These are phyloP conservation scores for Eptesicus fuscus DNA, from an alignment of 2,113 vertebrate genomes.

Conservation along the genomic window DNA sequence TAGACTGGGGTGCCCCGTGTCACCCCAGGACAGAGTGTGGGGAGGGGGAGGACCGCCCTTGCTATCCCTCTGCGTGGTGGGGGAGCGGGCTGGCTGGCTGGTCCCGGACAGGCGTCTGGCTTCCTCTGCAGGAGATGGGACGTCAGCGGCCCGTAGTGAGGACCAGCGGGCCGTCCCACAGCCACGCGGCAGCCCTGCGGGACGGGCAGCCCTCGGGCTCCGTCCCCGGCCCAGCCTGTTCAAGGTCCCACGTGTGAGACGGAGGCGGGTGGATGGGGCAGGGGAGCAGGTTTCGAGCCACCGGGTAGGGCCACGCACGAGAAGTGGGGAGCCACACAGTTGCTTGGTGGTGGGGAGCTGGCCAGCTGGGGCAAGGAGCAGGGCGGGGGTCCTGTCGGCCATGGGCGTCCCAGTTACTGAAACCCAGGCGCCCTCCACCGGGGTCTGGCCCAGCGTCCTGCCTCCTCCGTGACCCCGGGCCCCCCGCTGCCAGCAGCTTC, in stretches of 20 bases:
- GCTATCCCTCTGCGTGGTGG: background rate
- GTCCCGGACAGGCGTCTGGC: background rate
- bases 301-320: background rate
- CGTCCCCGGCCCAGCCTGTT: background rate
- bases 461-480: background rate
- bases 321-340: background rate
- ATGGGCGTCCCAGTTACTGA: background rate
- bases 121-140: background rate
- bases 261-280: background rate
- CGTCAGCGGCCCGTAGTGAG: background rate
- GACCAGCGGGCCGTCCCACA: background rate
- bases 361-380: too few relatives aligned
- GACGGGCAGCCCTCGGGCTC: too few relatives aligned
- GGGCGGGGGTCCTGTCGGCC: background rate
- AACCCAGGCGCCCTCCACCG: background rate
- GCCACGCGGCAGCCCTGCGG: too few relatives aligned
- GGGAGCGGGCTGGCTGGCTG: background rate
- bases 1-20: accelerated
- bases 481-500: background rate
- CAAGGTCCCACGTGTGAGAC: background rate
- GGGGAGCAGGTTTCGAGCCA: background rate
- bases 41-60: background rate
- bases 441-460: background rate
- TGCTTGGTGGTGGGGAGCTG: background rate
- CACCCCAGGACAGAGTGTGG: background rate